Evolutionary conservation across 2,888 invertebrate genomes (phyloP).

Genomic region (Griposia aprilina): DNA sequence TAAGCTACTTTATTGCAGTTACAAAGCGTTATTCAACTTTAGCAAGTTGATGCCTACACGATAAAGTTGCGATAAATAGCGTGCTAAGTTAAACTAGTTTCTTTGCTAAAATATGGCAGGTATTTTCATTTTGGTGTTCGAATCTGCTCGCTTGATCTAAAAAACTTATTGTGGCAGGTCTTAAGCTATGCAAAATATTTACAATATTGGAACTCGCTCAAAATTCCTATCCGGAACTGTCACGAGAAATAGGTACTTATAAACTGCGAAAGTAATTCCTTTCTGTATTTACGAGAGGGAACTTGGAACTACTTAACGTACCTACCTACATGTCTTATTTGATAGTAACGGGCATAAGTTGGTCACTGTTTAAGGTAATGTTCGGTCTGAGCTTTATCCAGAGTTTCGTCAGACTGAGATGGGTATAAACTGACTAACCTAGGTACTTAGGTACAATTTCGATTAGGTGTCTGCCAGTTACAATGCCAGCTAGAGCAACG

Average conservation of each 20-base stretch:
- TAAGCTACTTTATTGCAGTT: conserved; percentile 66
- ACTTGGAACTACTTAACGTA: not conserved
- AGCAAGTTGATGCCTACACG: conserved; percentile 72
- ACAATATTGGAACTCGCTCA: conserved; percentile 33
- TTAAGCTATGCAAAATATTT: conserved; percentile 25
- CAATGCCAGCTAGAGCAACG: conserved; percentile 13
- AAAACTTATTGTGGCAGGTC: conserved; percentile 14
- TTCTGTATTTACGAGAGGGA: not conserved
- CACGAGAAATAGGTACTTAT: conserved; percentile 24
- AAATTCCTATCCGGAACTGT: conserved; percentile 39
- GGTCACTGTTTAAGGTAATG: too few species aligned
- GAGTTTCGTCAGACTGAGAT: not conserved
- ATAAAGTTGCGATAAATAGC: conserved; percentile 79
- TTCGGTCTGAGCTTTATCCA: not conserved
- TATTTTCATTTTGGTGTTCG: conserved; percentile 33
- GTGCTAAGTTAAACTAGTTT: conserved; percentile 70
- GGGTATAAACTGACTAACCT: not conserved
- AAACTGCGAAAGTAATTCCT: conserved; percentile 18
- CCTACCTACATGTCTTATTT: not conserved
- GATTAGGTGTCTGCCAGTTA: not conserved
- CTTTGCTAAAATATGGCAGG: conserved; percentile 27
- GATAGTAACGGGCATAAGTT: not conserved
- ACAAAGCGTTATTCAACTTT: conserved; percentile 81
- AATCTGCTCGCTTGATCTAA: conserved; percentile 43
- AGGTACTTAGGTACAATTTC: not conserved